Evolutionary conservation across 2,113 vertebrate species (phyloP), one percentile per base, ranked within the genome.

Genomic region (Pelmatolapia mariae): DNA sequence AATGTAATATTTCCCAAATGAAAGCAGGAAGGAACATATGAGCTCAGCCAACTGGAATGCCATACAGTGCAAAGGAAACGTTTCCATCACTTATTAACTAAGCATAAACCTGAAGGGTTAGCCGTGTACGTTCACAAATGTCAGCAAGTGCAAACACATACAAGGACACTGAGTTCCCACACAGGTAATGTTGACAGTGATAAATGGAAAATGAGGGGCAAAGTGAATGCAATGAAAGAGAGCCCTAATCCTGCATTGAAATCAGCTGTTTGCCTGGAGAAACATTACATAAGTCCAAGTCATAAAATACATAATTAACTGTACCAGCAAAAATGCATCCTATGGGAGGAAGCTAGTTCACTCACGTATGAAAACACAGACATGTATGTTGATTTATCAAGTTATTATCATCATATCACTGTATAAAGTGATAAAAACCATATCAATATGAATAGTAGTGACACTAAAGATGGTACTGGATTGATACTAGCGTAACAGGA

Each of bases 21-120:
- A 50, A 53, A 50, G 29, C 43, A 10, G 10, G 6, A 54, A 7
- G 24, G 26, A 54, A 43, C n/a, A 29, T 3, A 82, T 93, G 90
- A 94, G 78, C 83, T 92, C 91, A 89, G 82, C 47, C 5, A 38
- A 86, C 38, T 88, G 87, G 94, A 95, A 94, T 94, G 89, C 38
- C 13, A 59, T 68, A 63, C 15, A 7, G 57, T 83, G 63, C 38
- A 89, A 89, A 89, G 68, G 71, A 85, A 92, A 89, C 22, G 15
- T 26, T 84, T 89, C 80, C 26, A 90, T 91, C 84, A 95, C 85
- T 95, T 82, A 96, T 96, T 96, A 95, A 91, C 85, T 43, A 61
- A 85, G 22, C 68, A 66, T 56, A 63, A 57, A 50, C 57, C 61
- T 79, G 71, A 88, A 63, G 59, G 54, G 38, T 22, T 18, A 19